Percentiles rank a stretch among this genome's conserved stretches.
phyloP scores from a whole-genome alignment of 2,113 vertebrate genomes.

The Actenoides lindsayi region DNA sequence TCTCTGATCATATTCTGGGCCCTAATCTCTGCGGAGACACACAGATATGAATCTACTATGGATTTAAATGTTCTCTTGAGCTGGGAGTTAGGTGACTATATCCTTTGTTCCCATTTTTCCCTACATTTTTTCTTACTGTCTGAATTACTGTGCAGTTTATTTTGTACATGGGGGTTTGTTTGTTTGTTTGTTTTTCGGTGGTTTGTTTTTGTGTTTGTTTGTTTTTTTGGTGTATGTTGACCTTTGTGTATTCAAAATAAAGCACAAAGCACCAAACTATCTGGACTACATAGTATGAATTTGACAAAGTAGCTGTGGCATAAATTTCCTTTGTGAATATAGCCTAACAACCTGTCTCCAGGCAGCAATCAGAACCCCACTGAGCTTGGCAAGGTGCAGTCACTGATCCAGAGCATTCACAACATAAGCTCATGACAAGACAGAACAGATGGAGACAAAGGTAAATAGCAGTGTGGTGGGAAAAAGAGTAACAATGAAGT shows the following conservation, averaged over 20 bases:
- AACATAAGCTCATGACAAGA: constrained; percentile 53
- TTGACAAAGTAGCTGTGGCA: neutral
- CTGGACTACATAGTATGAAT: neutral
- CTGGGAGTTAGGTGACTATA: neutral
- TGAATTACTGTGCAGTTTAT: neutral
- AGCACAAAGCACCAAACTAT: neutral
- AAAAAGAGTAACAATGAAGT: constrained; percentile 27
- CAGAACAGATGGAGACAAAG: constrained; percentile 59
- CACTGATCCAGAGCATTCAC: constrained; percentile 34
- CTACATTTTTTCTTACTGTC: neutral
- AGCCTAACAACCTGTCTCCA: constrained; percentile 30
- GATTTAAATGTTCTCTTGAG: neutral
- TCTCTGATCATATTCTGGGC: neutral
- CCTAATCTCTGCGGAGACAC: neutral
- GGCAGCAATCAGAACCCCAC: constrained; percentile 37
- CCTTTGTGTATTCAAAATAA: neutral
- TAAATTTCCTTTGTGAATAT: constrained; percentile 1
- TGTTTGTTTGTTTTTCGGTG: too few relatives aligned
- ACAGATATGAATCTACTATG: neutral
- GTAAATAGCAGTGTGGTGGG: constrained; percentile 19
- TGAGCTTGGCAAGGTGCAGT: constrained; percentile 32
- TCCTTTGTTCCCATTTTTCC: neutral
- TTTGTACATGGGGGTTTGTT: too few relatives aligned
- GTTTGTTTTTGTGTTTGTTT: too few relatives aligned
- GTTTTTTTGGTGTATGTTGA: neutral